Percentiles rank a stretch among this genome's conserved stretches.
phyloP scores from a whole-genome alignment of 2,888 invertebrate species.

The Spodoptera littoralis region DNA sequence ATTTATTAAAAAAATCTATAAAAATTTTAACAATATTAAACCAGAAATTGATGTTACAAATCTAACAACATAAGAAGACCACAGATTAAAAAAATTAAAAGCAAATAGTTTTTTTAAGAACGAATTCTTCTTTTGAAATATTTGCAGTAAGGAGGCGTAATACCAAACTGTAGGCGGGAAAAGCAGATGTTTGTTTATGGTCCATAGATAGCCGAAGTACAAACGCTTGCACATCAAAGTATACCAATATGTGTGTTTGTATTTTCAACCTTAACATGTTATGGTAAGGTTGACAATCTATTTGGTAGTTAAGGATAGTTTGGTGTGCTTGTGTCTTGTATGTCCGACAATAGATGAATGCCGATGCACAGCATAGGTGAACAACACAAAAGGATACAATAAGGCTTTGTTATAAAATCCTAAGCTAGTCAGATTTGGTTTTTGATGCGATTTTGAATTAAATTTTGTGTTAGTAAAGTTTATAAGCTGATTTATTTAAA shows the following conservation, averaged over 20 bases:
- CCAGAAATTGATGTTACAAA: not conserved
- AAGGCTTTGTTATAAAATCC: constrained; percentile 75
- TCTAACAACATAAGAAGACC: constrained; percentile 36
- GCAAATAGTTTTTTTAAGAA: constrained; percentile 42
- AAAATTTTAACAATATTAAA: constrained; percentile 1
- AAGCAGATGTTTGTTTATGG: constrained; percentile 80
- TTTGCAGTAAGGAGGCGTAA: constrained; percentile 62
- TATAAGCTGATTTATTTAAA: no score
- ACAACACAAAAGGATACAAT: constrained; percentile 69
- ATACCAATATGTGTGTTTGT: no score
- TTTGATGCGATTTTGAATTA: constrained; percentile 15
- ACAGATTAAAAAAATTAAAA: constrained; percentile 26
- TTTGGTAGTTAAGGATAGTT: no score
- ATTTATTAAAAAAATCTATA: constrained; percentile 6
- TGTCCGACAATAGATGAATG: constrained; percentile 49
- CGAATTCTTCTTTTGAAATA: constrained; percentile 28
- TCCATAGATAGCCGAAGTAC: constrained; percentile 53
- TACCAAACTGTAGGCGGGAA: constrained; percentile 44
- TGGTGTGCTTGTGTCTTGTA: not conserved
- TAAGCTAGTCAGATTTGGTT: constrained; percentile 73
- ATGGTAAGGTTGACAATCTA: no score
- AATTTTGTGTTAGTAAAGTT: not conserved
- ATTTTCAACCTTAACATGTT: no score
- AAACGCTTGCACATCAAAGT: no score
- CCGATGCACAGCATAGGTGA: constrained; percentile 30